Conservation (phyloP, 2,113 vertebrate species). For the Tragulus kanchil region DNA sequence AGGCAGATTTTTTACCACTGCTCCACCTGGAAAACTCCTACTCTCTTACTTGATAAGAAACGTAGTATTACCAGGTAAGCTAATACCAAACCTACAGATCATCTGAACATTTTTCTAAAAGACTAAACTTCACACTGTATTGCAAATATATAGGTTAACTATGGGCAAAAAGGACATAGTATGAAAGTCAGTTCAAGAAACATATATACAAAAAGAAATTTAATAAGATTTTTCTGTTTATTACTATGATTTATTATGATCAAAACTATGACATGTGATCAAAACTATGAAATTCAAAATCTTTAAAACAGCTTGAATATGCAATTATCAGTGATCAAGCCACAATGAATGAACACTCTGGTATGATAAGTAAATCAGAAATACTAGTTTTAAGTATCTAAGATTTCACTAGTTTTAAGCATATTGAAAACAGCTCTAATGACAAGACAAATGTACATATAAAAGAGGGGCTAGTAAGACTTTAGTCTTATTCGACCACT, state of each 20-base stretch:
- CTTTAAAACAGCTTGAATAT: neutral
- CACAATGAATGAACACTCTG: neutral
- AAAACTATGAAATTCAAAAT: constrained; percentile 54
- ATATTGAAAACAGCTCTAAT: neutral
- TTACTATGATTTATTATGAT: neutral
- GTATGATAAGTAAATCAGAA: neutral
- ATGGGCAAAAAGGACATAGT: neutral
- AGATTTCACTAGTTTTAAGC: constrained; percentile 16
- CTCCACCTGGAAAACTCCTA: neutral
- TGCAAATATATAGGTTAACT: neutral
- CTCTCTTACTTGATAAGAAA: constrained; percentile 31
- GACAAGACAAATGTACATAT: neutral
- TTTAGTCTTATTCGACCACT: neutral
- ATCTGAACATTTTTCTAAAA: neutral
- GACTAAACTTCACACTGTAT: neutral
- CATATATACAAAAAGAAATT: neutral
- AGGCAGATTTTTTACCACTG: neutral
- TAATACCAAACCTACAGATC: neutral
- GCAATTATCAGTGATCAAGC: neutral
- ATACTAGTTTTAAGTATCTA: constrained; percentile 1
- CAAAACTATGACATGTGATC: neutral
- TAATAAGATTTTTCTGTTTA: neutral
- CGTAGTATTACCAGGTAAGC: neutral
- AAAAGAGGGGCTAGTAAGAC: neutral
- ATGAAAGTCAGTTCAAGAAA: constrained; percentile 8